Evolutionary conservation across 2,888 invertebrate species (phyloP), one percentile per base, ranked within the genome.

Genomic region (Mythimna ferrago): DNA sequence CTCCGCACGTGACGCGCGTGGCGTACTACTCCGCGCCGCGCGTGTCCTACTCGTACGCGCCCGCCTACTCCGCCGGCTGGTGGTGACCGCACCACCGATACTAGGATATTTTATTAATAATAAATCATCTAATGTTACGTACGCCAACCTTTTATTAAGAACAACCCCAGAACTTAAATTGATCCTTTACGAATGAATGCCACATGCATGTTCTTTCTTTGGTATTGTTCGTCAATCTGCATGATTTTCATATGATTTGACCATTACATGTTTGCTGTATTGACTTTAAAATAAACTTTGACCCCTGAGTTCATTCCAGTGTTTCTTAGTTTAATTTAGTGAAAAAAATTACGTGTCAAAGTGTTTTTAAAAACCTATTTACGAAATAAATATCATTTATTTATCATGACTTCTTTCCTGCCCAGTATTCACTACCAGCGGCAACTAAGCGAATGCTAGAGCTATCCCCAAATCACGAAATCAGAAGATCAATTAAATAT

Each of bases 1-100:
- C 92, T 6, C 93, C 92, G 35, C 89, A 88, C 72, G 91, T 92
- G 66, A 88, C 3, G 90, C 38, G 38, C 80, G 83, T 86, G 58
- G 32, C 32, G 32, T 2, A 88, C 79, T 60, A 60, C 41, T 14
- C 61, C 11, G 90, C 90, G 10, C 92, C 94, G 16, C 88, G 89
- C 80, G 83, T 86, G 58, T 65, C 89, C 66, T 90, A 91, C 81
- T 72, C 88, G 69, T 89, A 89, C 78, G 90, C 87, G 73, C 86
- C 86, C 21, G 73, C 83, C 9, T 74, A 82, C 75, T 87, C 89
- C 75, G 73, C 89, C 54, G 92, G 77, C 91, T 82, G 93, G 93
- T 94, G 92, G 93, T 94, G 87, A 92, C 26, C 2, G 21, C 21
- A 26, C 14, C 2, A 38, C n/a, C 26, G 26, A 35, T 11, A 53